These are phyloP conservation scores for Clepsis dumicolana DNA, from an alignment of 2,888 invertebrate genomes.

Conservation along the genomic window DNA sequence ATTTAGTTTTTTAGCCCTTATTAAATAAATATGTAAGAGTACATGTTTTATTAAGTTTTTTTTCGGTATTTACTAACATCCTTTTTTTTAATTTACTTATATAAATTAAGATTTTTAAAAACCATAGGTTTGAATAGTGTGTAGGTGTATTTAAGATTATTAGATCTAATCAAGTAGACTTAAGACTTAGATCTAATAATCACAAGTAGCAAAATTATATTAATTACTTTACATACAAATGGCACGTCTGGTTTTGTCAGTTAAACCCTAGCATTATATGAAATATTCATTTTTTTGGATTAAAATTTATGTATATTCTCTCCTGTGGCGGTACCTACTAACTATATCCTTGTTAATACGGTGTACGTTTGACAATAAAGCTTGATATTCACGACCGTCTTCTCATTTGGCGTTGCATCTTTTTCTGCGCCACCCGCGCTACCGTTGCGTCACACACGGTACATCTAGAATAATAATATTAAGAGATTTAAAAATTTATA, in stretches of 20 bases:
- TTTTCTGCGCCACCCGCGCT: conserved; percentile 36
- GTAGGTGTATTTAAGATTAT: no score
- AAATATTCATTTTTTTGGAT: not conserved
- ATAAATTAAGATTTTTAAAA: not conserved
- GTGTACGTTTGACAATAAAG: conserved; percentile 57
- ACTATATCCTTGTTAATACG: conserved; percentile 17
- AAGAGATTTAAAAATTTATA: no score
- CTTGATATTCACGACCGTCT: conserved; percentile 45
- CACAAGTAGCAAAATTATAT: no score
- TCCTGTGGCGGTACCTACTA: not conserved
- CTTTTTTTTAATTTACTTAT: not conserved
- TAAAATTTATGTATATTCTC: not conserved
- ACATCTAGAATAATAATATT: conserved; percentile 42
- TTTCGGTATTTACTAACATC: not conserved
- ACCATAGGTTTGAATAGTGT: not conserved
- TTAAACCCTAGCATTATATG: not conserved
- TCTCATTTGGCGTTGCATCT: conserved; percentile 44
- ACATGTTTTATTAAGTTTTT: not conserved
- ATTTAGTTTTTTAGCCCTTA: not conserved
- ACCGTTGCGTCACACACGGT: conserved; percentile 44
- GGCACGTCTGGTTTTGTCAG: not conserved
- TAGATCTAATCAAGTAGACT: no score
- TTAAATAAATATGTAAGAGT: conserved; percentile 3
- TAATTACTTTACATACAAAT: no score
- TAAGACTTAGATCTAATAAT: no score